These are phyloP conservation scores for Pangasianodon hypophthalmus DNA, from an alignment of 2,113 vertebrate species.

Conservation along the genomic window DNA sequence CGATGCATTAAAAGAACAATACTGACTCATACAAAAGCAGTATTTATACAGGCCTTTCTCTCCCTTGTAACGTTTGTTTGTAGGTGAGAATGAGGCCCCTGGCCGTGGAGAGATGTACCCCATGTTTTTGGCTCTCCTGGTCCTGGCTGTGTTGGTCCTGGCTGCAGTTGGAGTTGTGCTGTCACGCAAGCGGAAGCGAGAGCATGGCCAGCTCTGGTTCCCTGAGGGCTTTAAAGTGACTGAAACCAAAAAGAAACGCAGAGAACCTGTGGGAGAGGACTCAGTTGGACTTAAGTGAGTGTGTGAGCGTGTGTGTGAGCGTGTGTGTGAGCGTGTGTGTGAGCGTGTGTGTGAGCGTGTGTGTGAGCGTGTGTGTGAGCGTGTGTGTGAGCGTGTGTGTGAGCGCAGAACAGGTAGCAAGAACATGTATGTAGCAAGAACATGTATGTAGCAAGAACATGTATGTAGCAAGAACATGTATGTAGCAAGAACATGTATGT, in stretches of 20 bases:
- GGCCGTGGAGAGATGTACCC: conserved; percentile 79
- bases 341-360: no score
- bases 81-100: conserved; percentile 82
- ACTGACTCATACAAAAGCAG: background rate
- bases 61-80: background rate
- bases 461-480: no score
- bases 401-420: background rate
- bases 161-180: conserved; percentile 85
- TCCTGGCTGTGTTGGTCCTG: conserved; percentile 77
- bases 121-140: conserved; percentile 83
- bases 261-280: conserved; percentile 93
- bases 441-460: no score
- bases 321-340: background rate
- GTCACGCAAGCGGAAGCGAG: conserved; percentile 86
- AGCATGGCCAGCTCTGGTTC: conserved; percentile 98
- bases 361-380: background rate
- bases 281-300: conserved; percentile 95
- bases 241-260: conserved; percentile 93
- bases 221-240: conserved; percentile 94
- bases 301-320: background rate
- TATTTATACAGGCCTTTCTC: background rate
- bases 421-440: background rate
- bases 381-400: background rate
- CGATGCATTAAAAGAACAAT: background rate
- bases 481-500: background rate